Percentiles rank a stretch among this genome's conserved stretches.
Conservation (phyloP, 2,113 vertebrate genomes). For the Seriola dumerili region DNA sequence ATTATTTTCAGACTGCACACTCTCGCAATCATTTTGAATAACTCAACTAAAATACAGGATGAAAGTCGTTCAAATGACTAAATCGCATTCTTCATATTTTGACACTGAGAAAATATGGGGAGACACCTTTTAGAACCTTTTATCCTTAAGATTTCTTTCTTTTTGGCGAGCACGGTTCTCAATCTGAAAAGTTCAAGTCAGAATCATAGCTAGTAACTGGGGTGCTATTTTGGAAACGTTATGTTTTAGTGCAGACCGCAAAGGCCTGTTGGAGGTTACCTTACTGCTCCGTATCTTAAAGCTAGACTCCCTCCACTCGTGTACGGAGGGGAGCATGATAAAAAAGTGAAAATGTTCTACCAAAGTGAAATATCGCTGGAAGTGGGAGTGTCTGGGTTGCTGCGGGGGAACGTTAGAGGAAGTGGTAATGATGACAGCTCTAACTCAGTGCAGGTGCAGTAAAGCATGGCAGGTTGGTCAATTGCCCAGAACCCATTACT, state of each 20-base stretch:
- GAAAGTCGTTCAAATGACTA: slow-evolving; percentile 57
- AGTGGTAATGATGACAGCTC: slow-evolving; percentile 88
- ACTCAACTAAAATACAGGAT: slow-evolving; percentile 57
- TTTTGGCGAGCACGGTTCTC: slow-evolving; percentile 21
- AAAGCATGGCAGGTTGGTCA: slow-evolving; percentile 85
- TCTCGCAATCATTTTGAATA: slow-evolving; percentile 63
- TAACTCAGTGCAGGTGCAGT: slow-evolving; percentile 86
- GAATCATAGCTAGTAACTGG: slow-evolving; percentile 32
- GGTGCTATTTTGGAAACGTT: slow-evolving; percentile 54
- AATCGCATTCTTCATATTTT: slow-evolving; percentile 52
- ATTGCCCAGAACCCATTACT: slow-evolving; percentile 87
- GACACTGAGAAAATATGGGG: slow-evolving; percentile 31
- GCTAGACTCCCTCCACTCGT: slow-evolving; percentile 45
- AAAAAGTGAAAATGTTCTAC: slow-evolving; percentile 72
- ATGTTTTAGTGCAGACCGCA: slow-evolving; percentile 43
- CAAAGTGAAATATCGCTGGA: slow-evolving; percentile 76
- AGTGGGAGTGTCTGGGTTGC: slow-evolving; percentile 81
- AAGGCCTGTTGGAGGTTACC: slow-evolving; percentile 65
- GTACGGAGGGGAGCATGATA: slow-evolving; percentile 50
- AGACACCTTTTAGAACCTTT: slow-evolving; percentile 51
- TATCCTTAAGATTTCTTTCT: slow-evolving; percentile 35
- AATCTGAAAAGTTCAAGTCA: slow-evolving; percentile 58
- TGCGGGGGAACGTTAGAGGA: slow-evolving; percentile 81
- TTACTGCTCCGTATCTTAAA: slow-evolving; percentile 45
- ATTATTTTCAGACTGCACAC: slow-evolving; percentile 66